A percentile compares a stretch with the other conserved stretches of the same genome.
Conservation (phyloP, 1,140 invertebrate genomes). For the Penaeus japonicus region DNA sequence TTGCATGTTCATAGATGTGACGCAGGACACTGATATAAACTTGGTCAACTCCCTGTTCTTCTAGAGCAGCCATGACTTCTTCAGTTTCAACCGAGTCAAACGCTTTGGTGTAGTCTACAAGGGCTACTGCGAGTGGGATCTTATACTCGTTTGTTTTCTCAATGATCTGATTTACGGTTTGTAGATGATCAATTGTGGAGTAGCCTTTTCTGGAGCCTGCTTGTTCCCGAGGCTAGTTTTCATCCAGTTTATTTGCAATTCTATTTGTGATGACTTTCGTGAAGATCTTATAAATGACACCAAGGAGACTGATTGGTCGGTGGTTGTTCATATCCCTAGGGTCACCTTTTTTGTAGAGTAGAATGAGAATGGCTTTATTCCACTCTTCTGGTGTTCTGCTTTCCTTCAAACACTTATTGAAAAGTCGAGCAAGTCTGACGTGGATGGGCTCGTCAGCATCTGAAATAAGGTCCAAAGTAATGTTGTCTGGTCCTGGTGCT, state of each 20-base stretch:
- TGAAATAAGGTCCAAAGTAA: too few species aligned
- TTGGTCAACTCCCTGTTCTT: too few species aligned
- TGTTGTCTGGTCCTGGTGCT: too few species aligned
- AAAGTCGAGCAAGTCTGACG: neutral
- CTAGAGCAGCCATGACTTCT: too few species aligned
- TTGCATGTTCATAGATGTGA: too few species aligned
- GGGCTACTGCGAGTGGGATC: neutral
- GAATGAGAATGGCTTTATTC: neutral
- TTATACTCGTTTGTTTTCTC: neutral
- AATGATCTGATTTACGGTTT: neutral
- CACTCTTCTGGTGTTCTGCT: neutral
- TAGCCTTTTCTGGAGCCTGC: neutral
- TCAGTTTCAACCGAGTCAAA: too few species aligned
- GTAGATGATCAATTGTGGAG: neutral
- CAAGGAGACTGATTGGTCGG: neutral
- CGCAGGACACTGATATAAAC: too few species aligned
- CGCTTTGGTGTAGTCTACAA: too few species aligned
- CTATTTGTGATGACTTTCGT: neutral
- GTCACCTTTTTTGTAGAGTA: neutral
- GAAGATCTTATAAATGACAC: neutral
- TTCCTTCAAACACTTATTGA: neutral
- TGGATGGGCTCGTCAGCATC: too few species aligned
- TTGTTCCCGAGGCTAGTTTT: slow-evolving; percentile 2
- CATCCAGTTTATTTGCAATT: neutral
- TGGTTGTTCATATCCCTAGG: neutral